Conservation (phyloP, 1,140 invertebrate species). For the Leptopilina boulardi region DNA sequence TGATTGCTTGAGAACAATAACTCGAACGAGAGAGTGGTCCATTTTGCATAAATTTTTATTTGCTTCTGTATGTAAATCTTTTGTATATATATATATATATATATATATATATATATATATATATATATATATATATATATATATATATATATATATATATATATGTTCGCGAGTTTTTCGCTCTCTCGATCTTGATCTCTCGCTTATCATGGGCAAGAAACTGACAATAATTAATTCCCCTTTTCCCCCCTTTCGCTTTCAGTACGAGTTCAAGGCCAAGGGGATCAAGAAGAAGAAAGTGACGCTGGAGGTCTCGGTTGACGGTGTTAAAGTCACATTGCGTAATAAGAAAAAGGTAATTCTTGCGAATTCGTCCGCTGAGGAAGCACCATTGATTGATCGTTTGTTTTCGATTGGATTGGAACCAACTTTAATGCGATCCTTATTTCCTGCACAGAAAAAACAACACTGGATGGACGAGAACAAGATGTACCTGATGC, state of each 20-base stretch:
- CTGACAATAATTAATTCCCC: not conserved
- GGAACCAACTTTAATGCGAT: conserved; percentile 31
- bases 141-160: no score
- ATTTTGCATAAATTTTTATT: conserved; percentile 5
- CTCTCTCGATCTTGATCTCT: not conserved
- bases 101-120: no score
- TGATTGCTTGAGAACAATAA: not conserved
- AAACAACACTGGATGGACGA: conserved; percentile 85
- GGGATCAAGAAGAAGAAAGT: conserved; percentile 99
- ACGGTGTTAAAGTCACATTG: conserved; percentile 92
- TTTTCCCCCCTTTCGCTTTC: conserved; percentile 71
- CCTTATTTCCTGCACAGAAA: conserved; percentile 77
- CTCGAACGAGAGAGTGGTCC: not conserved
- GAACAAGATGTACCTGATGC: conserved; percentile 88
- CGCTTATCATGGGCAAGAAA: conserved; percentile 43
- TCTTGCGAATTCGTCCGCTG: conserved; percentile 41
- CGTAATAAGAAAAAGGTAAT: conserved; percentile 86
- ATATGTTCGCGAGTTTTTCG: no score
- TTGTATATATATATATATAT: conserved; percentile 4
- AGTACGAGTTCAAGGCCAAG: conserved; percentile 99
- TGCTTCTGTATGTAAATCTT: conserved; percentile 34
- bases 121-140: no score
- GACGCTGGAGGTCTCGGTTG: conserved; percentile 93
- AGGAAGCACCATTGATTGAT: conserved; percentile 29
- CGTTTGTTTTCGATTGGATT: conserved; percentile 26